phyloP scores from a whole-genome alignment of 2,113 vertebrate species.

The Dipodomys ordii region DNA sequence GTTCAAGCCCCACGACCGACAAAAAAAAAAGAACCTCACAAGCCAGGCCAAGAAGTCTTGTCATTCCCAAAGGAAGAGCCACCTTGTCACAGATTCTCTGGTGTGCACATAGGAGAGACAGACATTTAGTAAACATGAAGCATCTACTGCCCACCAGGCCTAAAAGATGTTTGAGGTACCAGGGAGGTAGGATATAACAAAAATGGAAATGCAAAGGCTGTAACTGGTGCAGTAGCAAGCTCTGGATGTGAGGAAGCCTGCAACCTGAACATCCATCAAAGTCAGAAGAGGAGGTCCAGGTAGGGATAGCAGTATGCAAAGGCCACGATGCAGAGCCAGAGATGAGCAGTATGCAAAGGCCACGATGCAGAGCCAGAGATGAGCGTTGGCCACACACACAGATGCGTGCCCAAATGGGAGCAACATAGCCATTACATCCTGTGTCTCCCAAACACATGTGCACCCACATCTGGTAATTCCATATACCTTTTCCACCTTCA shows the following conservation, averaged over 20 bases:
- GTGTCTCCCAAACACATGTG: neutral
- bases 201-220: too few relatives aligned
- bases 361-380: neutral
- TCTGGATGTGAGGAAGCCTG: neutral
- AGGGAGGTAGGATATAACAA: too few relatives aligned
- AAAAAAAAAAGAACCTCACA: neutral
- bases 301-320: neutral
- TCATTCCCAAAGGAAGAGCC: neutral
- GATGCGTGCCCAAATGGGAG: too few relatives aligned
- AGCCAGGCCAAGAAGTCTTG: neutral
- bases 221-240: too few relatives aligned
- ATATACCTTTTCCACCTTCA: neutral
- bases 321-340: neutral
- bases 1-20: too few relatives aligned
- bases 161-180: neutral
- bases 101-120: neutral
- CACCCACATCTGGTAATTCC: neutral
- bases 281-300: neutral
- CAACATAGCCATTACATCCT: too few relatives aligned
- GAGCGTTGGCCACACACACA: too few relatives aligned
- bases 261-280: neutral
- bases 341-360: too few relatives aligned
- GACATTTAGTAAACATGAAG: neutral
- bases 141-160: neutral
- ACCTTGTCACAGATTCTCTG: neutral